Evolutionary conservation across 2,797 vertebrate species (phyloP).

Genomic region (Sebastes trivittatus): DNA sequence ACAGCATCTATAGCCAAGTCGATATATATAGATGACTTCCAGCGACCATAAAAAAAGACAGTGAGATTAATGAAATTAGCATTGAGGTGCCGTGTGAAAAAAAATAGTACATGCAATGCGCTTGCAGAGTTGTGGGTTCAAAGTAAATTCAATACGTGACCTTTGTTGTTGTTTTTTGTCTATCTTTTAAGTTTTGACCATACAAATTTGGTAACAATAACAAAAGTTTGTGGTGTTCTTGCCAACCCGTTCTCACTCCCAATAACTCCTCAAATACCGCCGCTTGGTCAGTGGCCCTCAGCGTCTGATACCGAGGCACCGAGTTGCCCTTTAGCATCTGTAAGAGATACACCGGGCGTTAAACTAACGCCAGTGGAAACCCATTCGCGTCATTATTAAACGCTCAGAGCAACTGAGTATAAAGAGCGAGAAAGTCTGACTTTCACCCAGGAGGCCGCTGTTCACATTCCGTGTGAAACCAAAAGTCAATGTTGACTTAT

Average conservation of each 20-base stretch:
- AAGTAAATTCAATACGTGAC: neutral
- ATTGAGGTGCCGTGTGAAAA: neutral
- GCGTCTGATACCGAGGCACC: neutral
- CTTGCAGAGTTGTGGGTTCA: neutral
- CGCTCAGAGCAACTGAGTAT: neutral
- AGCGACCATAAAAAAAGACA: neutral
- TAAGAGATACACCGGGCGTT: neutral
- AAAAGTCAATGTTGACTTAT: too few relatives aligned
- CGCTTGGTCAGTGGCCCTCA: neutral
- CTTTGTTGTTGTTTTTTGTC: neutral
- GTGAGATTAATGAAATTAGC: neutral
- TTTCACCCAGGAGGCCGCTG: neutral
- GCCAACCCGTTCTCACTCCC: neutral
- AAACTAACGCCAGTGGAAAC: neutral
- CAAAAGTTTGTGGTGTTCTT: too few relatives aligned
- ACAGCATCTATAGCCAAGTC: neutral
- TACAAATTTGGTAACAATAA: too few relatives aligned
- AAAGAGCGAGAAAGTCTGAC: neutral
- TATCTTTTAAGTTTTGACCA: neutral
- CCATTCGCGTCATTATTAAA: accelerated
- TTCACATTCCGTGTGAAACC: too few relatives aligned
- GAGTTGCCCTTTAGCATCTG: neutral
- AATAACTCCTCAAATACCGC: neutral
- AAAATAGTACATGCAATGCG: neutral
- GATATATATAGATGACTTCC: conserved; percentile 1